A percentile compares a stretch with the other conserved stretches of the same genome.
These are phyloP conservation scores for Caerostris darwini DNA, from an alignment of 1,140 invertebrate species.

Conservation along the genomic window DNA sequence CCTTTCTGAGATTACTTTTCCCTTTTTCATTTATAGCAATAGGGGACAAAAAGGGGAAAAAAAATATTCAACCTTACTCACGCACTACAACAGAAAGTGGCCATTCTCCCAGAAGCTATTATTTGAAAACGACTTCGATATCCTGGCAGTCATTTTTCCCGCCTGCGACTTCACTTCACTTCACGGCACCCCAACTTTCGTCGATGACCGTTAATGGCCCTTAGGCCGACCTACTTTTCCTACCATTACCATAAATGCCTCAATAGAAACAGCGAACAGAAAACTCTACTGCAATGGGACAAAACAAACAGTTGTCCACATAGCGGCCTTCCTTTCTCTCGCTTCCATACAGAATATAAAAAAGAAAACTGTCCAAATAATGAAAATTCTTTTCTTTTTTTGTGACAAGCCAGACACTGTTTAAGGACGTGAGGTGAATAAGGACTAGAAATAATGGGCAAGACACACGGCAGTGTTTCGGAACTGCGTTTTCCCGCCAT, in stretches of 20 bases:
- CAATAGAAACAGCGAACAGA: neutral
- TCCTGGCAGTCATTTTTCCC: neutral
- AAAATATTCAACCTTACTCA: too few species aligned
- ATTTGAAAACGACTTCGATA: neutral
- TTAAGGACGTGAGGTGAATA: conserved; percentile 21
- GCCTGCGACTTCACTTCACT: neutral
- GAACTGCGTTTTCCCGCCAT: neutral
- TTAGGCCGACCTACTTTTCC: neutral
- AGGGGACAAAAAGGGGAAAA: too few species aligned
- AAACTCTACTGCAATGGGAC: neutral
- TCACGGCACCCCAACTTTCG: neutral
- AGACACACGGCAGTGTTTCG: neutral
- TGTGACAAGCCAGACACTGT: neutral
- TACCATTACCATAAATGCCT: neutral
- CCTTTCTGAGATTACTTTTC: too few species aligned
- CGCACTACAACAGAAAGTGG: too few species aligned
- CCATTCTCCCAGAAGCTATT: neutral
- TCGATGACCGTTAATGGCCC: conserved; percentile 11
- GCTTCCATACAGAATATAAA: neutral
- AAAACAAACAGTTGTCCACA: conserved; percentile 26
- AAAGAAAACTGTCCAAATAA: neutral
- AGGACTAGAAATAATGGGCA: neutral
- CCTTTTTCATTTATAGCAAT: too few species aligned
- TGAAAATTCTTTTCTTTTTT: conserved; percentile 5
- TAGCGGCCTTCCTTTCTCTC: neutral